Conservation (phyloP, 2,888 invertebrate species). For the Rutpela maculata region DNA sequence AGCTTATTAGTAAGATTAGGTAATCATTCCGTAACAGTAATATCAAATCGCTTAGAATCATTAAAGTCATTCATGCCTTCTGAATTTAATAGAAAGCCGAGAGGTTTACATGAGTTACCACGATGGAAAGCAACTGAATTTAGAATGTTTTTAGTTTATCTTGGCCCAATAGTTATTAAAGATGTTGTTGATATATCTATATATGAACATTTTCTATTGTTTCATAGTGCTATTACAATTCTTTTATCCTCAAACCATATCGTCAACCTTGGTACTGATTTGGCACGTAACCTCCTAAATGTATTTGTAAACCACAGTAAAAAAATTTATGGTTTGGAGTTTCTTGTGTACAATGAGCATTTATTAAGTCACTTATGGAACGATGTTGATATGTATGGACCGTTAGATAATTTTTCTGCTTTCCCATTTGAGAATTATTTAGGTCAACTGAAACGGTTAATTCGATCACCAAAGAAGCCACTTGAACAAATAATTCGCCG, state of each 20-base stretch:
- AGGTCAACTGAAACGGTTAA: not conserved
- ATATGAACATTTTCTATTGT: constrained; percentile 46
- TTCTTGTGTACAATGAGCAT: constrained; percentile 31
- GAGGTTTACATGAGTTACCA: constrained; percentile 49
- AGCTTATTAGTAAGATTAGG: constrained; percentile 36
- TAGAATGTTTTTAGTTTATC: constrained; percentile 52
- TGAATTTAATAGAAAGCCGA: constrained; percentile 56
- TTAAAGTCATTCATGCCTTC: constrained; percentile 47
- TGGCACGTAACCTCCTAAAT: constrained; percentile 13
- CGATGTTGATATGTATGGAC: not conserved
- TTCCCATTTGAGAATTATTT: constrained; percentile 14
- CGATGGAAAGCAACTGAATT: constrained; percentile 57
- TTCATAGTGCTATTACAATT: constrained; percentile 34
- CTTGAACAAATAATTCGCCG: not conserved
- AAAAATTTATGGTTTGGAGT: constrained; percentile 20
- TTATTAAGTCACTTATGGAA: constrained; percentile 11
- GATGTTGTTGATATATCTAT: constrained; percentile 30
- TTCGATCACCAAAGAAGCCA: constrained; percentile 1
- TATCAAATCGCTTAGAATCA: constrained; percentile 43
- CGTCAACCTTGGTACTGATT: not conserved
- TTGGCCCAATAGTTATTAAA: constrained; percentile 53
- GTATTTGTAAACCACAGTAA: constrained; percentile 28
- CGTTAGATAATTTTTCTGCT: not conserved
- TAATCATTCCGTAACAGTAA: constrained; percentile 33
- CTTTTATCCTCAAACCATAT: not conserved